Base-by-base conservation (phyloP, 2,113 vertebrate genomes). In the Malaclemys terrapin region DNA sequence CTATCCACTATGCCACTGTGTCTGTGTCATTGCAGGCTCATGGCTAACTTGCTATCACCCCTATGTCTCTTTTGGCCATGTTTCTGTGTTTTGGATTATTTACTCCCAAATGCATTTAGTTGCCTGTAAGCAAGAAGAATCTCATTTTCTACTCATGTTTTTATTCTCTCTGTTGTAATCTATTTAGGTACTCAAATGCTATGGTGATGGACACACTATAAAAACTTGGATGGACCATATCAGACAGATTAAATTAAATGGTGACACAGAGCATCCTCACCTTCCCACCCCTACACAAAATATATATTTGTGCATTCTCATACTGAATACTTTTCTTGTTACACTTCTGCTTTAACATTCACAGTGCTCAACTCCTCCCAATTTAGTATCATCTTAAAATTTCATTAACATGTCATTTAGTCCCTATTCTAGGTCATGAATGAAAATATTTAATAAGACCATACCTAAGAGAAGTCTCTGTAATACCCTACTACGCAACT, bases 71-170 rank as follows among this genome's bases (percentile, higher is more conserved):
- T 96, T 95, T 93, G 87, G 92, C 92, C 95, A 85, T 79, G 89
- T 88, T 93, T 92, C 78, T 78, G 90, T 85, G 88, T 95, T 97
- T 95, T 93, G 96, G 91, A 94, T 95, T 94, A 93, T 88, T 49
- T 90, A 94, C 82, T 94, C 88, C 90, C 2, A 0, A 95, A 94
- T 87, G 76, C 57, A 93, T 93, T 88, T 95, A 94, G 38, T 95
- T 95, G 92, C 54, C 95, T 79, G 29, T 65, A 96, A 85, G 50
- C 27, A 96, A 96, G 96, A 96, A 84, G 80, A 87, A 65, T 92
- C 50, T 86, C 22, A 94, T 89, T 94, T 93, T 96, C 91, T 94
- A 65, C 45, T 79, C 95, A 85, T 5, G 1, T 82, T 57, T 88
- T 81, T 90, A 78, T 29, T 94, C 13, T 78, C 35, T 84, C 80